Conservation (phyloP, 2,888 invertebrate species). For the Campaea margaritaria region DNA sequence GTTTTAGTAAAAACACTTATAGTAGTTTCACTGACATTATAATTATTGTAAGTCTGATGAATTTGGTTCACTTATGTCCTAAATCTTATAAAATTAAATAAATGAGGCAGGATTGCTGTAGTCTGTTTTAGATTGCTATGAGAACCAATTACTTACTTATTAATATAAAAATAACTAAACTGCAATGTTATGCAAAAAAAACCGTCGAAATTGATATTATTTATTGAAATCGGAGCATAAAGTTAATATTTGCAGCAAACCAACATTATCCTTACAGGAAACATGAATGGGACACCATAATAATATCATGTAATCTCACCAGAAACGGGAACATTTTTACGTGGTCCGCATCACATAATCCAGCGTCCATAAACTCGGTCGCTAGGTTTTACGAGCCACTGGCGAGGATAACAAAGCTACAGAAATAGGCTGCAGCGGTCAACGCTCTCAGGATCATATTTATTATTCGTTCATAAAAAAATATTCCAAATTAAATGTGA, state of each 20-base stretch:
- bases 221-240: no score
- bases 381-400: slow-evolving; percentile 52
- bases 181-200: no score
- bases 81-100: background rate
- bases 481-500: slow-evolving; percentile 35
- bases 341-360: slow-evolving; percentile 41
- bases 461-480: slow-evolving; percentile 69
- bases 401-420: slow-evolving; percentile 49
- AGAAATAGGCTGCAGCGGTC: slow-evolving; percentile 52
- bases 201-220: no score
- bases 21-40: slow-evolving; percentile 13
- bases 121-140: no score
- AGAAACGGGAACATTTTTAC: slow-evolving; percentile 36
- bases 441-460: slow-evolving; percentile 46
- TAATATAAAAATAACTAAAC: no score
- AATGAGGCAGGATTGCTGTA: no score
- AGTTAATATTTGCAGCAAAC: background rate
- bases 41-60: no score
- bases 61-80: background rate
- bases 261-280: slow-evolving; percentile 9
- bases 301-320: slow-evolving; percentile 38
- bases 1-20: slow-evolving; percentile 42
- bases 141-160: no score
- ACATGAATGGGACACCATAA: slow-evolving; percentile 32
- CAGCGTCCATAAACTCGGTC: slow-evolving; percentile 44